These are phyloP conservation scores for Eupeodes luniger DNA, from an alignment of 2,888 invertebrate species.

Conservation along the genomic window DNA sequence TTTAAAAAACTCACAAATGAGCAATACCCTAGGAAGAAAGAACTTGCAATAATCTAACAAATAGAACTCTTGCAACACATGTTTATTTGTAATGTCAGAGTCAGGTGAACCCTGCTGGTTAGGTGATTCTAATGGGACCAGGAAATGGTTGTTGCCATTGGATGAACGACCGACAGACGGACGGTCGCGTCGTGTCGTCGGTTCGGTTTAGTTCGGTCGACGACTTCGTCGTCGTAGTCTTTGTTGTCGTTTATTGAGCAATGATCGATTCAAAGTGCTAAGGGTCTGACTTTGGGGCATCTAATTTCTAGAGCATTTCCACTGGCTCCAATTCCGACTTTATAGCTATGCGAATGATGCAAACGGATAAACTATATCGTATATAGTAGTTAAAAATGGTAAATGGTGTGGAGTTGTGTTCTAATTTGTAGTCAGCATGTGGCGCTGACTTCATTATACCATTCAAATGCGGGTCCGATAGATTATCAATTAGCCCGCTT, in stretches of 20 bases:
- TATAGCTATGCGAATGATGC: constrained; percentile 28
- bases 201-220: background rate
- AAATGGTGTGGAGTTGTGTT: constrained; percentile 62
- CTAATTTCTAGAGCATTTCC: constrained; percentile 59
- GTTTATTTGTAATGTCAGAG: constrained; percentile 61
- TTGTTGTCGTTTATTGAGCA: constrained; percentile 51
- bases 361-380: constrained; percentile 51
- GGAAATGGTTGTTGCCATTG: constrained; percentile 58
- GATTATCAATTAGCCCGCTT: constrained; percentile 73
- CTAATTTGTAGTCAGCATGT: constrained; percentile 75
- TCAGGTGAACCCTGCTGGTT: constrained; percentile 64
- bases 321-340: constrained; percentile 1
- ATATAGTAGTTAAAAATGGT: constrained; percentile 48
- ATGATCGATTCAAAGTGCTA: constrained; percentile 67
- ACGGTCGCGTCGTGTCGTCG: constrained; percentile 2
- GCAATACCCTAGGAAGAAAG: background rate
- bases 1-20: background rate
- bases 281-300: constrained; percentile 74
- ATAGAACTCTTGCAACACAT: constrained; percentile 61
- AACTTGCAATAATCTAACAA: constrained; percentile 18
- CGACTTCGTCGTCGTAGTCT: constrained; percentile 19
- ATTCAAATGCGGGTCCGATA: constrained; percentile 73
- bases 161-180: no score
- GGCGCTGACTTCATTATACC: constrained; percentile 72
- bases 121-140: constrained; percentile 69